Conservation (phyloP, 1,140 invertebrate genomes). For the Chrysomallon squamiferum region DNA sequence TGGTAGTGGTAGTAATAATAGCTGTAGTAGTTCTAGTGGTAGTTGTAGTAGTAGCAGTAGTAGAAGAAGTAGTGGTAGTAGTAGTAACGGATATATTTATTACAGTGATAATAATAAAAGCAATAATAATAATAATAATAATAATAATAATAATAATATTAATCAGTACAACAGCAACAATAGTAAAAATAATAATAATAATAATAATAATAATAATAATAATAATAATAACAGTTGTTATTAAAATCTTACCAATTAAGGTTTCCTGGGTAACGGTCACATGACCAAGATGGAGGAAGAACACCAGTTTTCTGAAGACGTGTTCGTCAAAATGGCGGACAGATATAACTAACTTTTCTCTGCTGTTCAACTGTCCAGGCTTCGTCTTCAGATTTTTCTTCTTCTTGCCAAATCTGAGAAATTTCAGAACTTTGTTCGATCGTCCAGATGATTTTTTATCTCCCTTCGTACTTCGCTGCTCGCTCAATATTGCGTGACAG, state of each 20-base stretch:
- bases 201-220: not conserved
- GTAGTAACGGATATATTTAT: not conserved
- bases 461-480: too few species aligned
- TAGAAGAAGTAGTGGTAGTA: not conserved
- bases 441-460: too few species aligned
- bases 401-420: too few species aligned
- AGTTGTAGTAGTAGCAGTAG: not conserved
- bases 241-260: not conserved
- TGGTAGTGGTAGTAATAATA: not conserved
- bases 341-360: not conserved
- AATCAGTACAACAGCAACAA: not conserved
- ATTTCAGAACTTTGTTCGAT: too few species aligned
- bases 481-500: too few species aligned
- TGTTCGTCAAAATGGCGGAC: not conserved
- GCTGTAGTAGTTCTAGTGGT: not conserved
- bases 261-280: not conserved
- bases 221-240: not conserved
- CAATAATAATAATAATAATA: not conserved
- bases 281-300: not conserved
- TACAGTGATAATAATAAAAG: not conserved
- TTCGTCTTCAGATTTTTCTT: too few species aligned
- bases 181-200: not conserved
- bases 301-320: not conserved
- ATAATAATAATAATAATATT: not conserved
- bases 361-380: too few species aligned